Evolutionary conservation across 1,140 invertebrate species (phyloP), one percentile per base, ranked within the genome.

Genomic region (Hermatobates lingyangjiaoensis): DNA sequence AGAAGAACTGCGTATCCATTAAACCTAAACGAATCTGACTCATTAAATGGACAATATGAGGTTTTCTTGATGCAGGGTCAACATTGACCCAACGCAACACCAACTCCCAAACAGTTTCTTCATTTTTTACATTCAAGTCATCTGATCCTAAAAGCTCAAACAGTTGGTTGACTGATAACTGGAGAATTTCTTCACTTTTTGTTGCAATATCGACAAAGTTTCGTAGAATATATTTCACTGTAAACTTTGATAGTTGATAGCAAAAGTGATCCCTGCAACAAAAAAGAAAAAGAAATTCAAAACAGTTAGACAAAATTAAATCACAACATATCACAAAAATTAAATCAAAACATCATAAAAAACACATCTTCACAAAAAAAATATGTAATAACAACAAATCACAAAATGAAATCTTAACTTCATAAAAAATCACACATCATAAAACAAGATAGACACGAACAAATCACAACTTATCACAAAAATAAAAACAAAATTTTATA

Each of bases 11-110:
- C 0, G 84, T 87, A 49, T 89, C 82, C 58, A 94, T 69, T 1
- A 93, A 68, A 3, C 89, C 88, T 1, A 92, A 71, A 20, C 88
- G 73, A 54, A 89, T 81, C 50, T 80, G 80, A 34, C 75, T 75
- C 73, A 94, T 80, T 0, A 94, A 64, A 27, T 76, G 70, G 0
- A 80, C 74, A 4, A 87, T 79, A 56, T 81, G 66, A 25, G 68
- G 59, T 61, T 75, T 77, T 7, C 83, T 71, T 3, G 61, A 63
- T n/a, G 74, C 68, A 0, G 75, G 71, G 59, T 83, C 74, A 40
- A 73, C 57, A 42, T 78, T 68, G 23, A 81, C 75, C 79, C 79
- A 81, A 18, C 68, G 66, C 2, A 81, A 48, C 0, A 75, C 68
- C 10, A 72, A 61, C 54, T 79, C 75, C 78, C 79, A 81, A 2